Evolutionary conservation across 2,797 vertebrate genomes (phyloP).

Genomic region (Lagocephalus sceleratus): DNA sequence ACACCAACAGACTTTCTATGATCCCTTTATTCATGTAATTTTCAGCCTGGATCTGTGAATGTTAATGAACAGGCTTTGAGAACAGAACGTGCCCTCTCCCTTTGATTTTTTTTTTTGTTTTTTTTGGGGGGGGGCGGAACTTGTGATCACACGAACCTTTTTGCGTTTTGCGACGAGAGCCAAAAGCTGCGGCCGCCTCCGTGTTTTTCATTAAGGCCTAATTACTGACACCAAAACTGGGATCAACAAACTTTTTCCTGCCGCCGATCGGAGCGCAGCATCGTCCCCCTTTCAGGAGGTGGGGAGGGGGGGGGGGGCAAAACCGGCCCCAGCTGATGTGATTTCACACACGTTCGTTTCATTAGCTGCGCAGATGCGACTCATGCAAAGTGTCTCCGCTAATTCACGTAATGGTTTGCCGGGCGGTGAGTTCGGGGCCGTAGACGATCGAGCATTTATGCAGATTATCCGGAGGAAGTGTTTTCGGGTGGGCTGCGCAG

Average conservation of each 20-base stretch:
- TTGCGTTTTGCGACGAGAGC: too few relatives aligned
- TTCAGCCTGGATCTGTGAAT: not conserved
- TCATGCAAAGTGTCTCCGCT: conserved; percentile 68
- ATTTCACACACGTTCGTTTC: conserved; percentile 59
- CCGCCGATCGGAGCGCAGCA: conserved; percentile 24
- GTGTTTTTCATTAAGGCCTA: not conserved
- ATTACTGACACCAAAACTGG: conserved; percentile 13
- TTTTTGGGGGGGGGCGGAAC: not conserved
- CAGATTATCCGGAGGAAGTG: not conserved
- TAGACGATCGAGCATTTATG: conserved; percentile 67
- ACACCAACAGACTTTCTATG: too few relatives aligned
- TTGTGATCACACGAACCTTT: not conserved
- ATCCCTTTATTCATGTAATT: not conserved
- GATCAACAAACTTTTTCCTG: conserved; percentile 2
- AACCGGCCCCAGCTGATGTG: conserved; percentile 58
- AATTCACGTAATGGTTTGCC: conserved; percentile 71
- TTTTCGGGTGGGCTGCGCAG: too few relatives aligned
- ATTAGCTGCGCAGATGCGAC: conserved; percentile 78
- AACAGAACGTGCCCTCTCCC: not conserved
- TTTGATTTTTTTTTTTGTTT: too few relatives aligned
- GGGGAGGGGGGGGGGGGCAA: conserved; percentile 40
- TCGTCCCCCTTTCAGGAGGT: conserved; percentile 27
- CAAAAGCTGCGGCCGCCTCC: not conserved
- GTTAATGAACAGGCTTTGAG: not conserved
- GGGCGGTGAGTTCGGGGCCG: conserved; percentile 62